Evolutionary conservation across 2,113 vertebrate genomes (phyloP).

Genomic region (Riparia riparia): DNA sequence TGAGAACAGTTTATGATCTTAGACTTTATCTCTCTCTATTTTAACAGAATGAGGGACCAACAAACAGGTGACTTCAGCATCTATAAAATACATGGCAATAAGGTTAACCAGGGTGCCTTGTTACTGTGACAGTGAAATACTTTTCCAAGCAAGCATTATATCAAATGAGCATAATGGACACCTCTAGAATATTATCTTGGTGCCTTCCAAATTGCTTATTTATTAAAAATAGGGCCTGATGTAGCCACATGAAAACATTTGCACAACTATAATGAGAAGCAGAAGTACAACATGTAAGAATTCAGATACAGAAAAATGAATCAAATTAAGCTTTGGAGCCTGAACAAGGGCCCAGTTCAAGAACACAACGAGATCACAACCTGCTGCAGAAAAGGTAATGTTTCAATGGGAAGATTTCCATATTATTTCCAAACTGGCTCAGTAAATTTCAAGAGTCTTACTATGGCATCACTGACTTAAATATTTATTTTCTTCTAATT

Average conservation of each 20-base stretch:
- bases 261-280: background rate
- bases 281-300: background rate
- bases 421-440: background rate
- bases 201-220: background rate
- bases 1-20: background rate
- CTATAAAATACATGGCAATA: background rate
- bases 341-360: background rate
- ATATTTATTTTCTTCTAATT: background rate
- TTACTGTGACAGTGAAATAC: background rate
- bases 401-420: background rate
- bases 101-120: background rate
- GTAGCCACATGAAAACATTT: background rate
- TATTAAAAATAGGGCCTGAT: background rate
- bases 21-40: background rate
- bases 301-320: background rate
- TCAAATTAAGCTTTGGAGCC: background rate
- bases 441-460: background rate
- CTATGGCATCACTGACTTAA: background rate
- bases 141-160: background rate
- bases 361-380: background rate
- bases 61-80: background rate
- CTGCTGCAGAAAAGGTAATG: background rate
- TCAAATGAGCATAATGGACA: background rate
- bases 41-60: background rate
- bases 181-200: background rate